Base-by-base conservation (phyloP, 2,113 vertebrate genomes). In the Alces alces region DNA sequence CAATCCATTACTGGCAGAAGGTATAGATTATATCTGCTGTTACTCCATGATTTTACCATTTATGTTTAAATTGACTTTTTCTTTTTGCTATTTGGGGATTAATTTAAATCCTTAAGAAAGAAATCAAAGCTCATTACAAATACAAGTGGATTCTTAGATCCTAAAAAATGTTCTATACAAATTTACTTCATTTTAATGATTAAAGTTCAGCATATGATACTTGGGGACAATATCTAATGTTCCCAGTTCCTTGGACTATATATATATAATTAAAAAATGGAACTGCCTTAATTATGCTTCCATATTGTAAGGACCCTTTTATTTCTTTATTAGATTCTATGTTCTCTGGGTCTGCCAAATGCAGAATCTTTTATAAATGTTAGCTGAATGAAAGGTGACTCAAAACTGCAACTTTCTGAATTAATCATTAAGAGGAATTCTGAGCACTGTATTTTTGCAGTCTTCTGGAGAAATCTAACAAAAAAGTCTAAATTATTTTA, bases 61-160 rank as follows among this genome's bases (percentile, higher is more conserved):
- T 95, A 90, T 97, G 64, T 97, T 95, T 95, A 97, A 95, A 96
- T 92, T 93, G 70, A 92, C 78, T 97, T 96, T 97, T 93, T 80
- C 92, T 97, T 78, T 73, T 73, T 73, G 66, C 54, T 97, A 89
- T 94, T 95, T 96, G n/a, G 87, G 83, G 93, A 96, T 97, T 98
- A 98, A 97, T 97, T 98, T 96, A 96, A 96, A 96, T 97, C 64
- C 66, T 96, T 95, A 43, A 97, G 85, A 96, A 97, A 94, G 84
- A 95, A 98, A 98, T 93, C 45, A 94, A 98, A 97, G 70, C 95
- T 96, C 89, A 96, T n/a, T 89, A 91, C 21, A 96, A 98, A 97
- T 95, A 90, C 82, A 97, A 96, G 21, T 70, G 86, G 61, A 87
- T 88, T 93, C 73, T 95, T 96, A 88, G 66, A 82, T 97, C 83